These are phyloP conservation scores for Mesoclemmys tuberculata DNA, from an alignment of 2,113 vertebrate genomes.

Conservation along the genomic window DNA sequence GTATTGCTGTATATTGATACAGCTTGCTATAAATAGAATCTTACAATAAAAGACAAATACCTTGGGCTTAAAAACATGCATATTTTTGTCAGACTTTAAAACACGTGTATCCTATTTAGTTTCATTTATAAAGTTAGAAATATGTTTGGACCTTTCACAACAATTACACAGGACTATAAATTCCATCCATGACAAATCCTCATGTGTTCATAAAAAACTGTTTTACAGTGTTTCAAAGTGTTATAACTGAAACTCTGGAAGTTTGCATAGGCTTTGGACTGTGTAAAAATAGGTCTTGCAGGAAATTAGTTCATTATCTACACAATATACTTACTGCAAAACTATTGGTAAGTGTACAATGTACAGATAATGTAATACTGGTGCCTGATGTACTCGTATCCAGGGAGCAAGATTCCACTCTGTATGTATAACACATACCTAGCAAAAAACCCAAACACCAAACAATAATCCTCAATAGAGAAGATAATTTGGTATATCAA, in stretches of 20 bases:
- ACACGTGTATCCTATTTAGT: too few species aligned
- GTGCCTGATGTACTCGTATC: neutral
- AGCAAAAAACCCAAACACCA: neutral
- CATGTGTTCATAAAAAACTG: neutral
- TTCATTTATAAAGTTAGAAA: too few species aligned
- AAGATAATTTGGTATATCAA: neutral
- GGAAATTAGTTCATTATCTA: neutral
- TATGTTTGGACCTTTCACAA: too few species aligned
- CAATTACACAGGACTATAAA: too few species aligned
- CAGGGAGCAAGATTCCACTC: neutral
- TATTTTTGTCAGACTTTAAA: too few species aligned
- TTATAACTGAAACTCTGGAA: neutral
- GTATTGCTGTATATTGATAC: neutral
- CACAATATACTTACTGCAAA: neutral
- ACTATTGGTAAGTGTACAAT: neutral
- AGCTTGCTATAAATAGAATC: neutral
- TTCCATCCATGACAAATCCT: too few species aligned
- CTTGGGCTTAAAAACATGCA: neutral
- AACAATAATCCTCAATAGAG: neutral
- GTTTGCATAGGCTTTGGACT: neutral
- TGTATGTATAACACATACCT: neutral
- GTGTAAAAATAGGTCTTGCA: neutral
- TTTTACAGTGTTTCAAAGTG: neutral
- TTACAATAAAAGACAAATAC: neutral
- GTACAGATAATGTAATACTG: neutral